These are phyloP conservation scores for Azorinus chamasolen DNA, from an alignment of 2,888 invertebrate genomes.

Conservation along the genomic window DNA sequence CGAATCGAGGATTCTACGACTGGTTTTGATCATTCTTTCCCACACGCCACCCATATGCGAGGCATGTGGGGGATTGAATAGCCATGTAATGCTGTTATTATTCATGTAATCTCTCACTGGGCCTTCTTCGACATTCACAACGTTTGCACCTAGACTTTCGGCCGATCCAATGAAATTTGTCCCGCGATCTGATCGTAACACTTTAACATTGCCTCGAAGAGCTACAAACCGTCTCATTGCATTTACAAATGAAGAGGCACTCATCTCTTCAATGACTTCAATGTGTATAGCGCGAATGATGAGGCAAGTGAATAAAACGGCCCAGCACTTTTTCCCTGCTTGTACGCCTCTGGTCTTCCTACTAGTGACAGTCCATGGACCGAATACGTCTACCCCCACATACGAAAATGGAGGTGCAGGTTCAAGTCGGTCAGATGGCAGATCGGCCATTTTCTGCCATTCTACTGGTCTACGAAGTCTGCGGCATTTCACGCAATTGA, in stretches of 20 bases:
- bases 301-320: constrained; percentile 63
- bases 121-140: background rate
- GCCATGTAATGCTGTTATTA: constrained; percentile 23
- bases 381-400: constrained; percentile 54
- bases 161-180: constrained; percentile 16
- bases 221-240: constrained; percentile 45
- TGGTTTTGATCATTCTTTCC: constrained; percentile 45
- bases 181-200: constrained; percentile 23
- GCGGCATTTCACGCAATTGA: constrained; percentile 33
- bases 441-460: constrained; percentile 45
- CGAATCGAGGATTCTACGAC: constrained; percentile 30
- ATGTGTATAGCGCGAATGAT: no score
- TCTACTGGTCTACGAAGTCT: background rate
- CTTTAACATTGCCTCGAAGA: constrained; percentile 31
- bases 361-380: constrained; percentile 49
- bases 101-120: background rate
- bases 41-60: constrained; percentile 40
- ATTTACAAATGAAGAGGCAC: constrained; percentile 51
- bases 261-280: constrained; percentile 52
- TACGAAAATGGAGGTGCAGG: no score
- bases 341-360: no score
- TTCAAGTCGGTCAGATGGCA: constrained; percentile 55
- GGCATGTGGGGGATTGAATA: constrained; percentile 32
- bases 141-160: background rate
- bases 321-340: no score